Conservation (phyloP, 2,113 vertebrate genomes). For the Pristiophorus japonicus region DNA sequence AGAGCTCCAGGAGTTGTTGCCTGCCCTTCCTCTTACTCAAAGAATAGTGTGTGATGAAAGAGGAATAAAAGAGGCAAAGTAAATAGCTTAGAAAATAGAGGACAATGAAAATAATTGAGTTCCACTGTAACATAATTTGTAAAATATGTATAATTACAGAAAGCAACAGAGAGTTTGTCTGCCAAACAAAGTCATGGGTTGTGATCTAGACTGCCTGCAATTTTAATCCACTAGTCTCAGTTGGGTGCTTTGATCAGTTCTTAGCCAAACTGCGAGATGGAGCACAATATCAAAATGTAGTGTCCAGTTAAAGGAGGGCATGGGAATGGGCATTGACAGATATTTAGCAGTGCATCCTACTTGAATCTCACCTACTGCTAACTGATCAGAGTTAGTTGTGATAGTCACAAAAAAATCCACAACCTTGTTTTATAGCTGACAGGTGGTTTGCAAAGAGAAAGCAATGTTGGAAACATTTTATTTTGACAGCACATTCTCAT, state of each 20-base stretch:
- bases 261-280: not conserved
- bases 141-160: not conserved
- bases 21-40: not conserved
- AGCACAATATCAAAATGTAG: not conserved
- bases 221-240: not conserved
- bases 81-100: not conserved
- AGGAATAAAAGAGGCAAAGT: not conserved
- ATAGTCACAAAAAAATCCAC: not conserved
- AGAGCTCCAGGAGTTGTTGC: not conserved
- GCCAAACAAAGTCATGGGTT: not conserved
- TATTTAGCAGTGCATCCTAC: too few species aligned
- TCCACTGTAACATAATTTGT: not conserved
- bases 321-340: not conserved
- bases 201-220: not conserved
- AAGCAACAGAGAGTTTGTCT: not conserved
- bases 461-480: conserved; percentile 4
- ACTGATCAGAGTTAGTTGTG: not conserved
- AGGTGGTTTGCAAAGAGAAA: not conserved
- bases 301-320: too few species aligned
- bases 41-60: not conserved
- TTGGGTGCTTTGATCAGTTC: not conserved
- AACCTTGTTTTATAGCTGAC: not conserved
- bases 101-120: not conserved
- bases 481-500: not conserved
- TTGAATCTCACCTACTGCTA: not conserved